Base-by-base conservation (phyloP, 2,888 invertebrate species). In the Margaritifera margaritifera region DNA sequence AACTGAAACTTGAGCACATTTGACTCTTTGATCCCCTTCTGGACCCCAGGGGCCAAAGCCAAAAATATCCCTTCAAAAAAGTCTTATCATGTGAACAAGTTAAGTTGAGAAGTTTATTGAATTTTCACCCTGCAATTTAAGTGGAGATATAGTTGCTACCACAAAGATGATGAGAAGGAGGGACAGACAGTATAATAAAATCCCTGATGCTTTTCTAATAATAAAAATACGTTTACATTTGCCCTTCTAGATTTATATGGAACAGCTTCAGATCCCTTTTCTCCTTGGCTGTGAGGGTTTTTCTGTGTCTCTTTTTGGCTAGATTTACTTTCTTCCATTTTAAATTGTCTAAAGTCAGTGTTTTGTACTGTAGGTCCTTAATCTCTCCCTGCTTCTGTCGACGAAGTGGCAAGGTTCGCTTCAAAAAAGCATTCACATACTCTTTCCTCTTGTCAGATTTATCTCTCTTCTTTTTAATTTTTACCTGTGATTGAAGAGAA, bases 211-310 rank as follows among this genome's bases (percentile, higher is more conserved):
- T 42, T 31, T 42, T 42, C 11, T 15, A 42, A 11, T 42, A 31
- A 31, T 31, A 31, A 31, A 31, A 22, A 25, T 24, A 50, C 19
- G 27, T 66, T 70, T 77, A 82, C 81, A 68, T 82, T 53, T 81
- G 78, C 15, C 64, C 74, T 50, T 78, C 77, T 61, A 72, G 71
- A 62, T 79, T 66, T 18, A 82, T 64, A 6, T 83, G 77, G 72
- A 84, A 83, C 52, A 80, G 53, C 56, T 82, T 79, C 11, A 81
- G 71, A 31, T 75, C 70, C 64, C 74, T 77, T 60, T 74, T 76
- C 50, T 84, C 84, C 25, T 66, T 74, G 51, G 72, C 68, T 15
- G 81, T 72, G 19, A 84, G 67, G 1, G 61, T 69, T 68, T 74
- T 81, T 72, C 71, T 72, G 64, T 68, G 64, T 68, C 68, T 69